Evolutionary conservation across 2,113 vertebrate genomes (phyloP), one percentile per base, ranked within the genome.

Genomic region (Candoia aspera): DNA sequence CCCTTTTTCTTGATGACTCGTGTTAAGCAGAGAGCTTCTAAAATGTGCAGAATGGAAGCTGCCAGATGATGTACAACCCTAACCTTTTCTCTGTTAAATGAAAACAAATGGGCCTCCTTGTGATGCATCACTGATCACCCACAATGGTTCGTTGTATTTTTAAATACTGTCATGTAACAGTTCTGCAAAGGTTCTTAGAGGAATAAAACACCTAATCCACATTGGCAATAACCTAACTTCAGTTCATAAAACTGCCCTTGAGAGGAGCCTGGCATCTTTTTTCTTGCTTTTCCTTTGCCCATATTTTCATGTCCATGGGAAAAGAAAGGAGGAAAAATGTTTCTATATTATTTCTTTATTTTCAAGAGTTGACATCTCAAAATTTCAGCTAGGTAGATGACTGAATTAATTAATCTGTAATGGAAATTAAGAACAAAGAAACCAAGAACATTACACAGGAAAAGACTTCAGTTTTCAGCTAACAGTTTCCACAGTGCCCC

Each of bases 51-150:
- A 93, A 89, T 89, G 24, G 93, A 94, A 94, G 49, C 46, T 93
- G 90, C 53, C 90, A 91, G 93, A 93, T 96, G 94, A 96, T 96
- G 86, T 93, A 97, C 90, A 95, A 87, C 93, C 90, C 84, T 96
- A 96, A 96, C 94, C 95, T 97, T 96, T 96, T 96, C 93, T 91
- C 57, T 93, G 79, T 90, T 96, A 96, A 96, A 96, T 94, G 94
- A 86, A 94, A 93, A 95, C 73, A 96, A 94, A 94, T 86, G 42
- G 46, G 84, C 90, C 84, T 95, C 89, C 93, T 93, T 90, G 91
- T 88, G 92, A 94, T 95, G 94, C 94, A 95, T 95, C 95, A 49
- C 94, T 95, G 94, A 95, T 92, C 93, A 92, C 94, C 91, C 93
- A 94, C 90, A 93, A 85, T 93, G 42, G 42, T 49, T 94, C 90